phyloP scores from a whole-genome alignment of 2,797 vertebrate species.

The Sebastiscus tertius region DNA sequence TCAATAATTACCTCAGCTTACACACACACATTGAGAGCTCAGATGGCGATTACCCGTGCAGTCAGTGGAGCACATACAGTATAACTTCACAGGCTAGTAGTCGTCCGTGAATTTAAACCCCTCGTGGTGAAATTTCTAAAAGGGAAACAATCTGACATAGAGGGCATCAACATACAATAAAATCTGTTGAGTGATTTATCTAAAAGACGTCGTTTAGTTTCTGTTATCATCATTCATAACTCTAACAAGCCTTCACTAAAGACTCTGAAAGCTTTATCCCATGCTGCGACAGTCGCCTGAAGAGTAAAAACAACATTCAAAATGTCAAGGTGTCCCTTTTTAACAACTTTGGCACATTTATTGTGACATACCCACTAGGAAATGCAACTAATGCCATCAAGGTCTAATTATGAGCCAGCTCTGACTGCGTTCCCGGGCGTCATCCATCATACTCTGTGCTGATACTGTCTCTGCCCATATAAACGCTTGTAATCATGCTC shows the following conservation, averaged over 20 bases:
- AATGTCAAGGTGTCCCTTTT: slow-evolving; percentile 52
- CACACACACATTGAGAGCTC: slow-evolving; percentile 53
- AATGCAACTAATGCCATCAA: slow-evolving; percentile 64
- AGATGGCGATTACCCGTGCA: slow-evolving; percentile 26
- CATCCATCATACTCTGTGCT: slow-evolving; percentile 71
- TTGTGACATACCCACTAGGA: slow-evolving; percentile 67
- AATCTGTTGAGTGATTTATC: neutral
- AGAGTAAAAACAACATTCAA: slow-evolving; percentile 32
- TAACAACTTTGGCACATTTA: slow-evolving; percentile 59
- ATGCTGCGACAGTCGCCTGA: slow-evolving; percentile 3
- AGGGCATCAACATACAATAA: neutral
- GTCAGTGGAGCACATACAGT: neutral
- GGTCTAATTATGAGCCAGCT: slow-evolving; percentile 72
- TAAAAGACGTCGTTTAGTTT: neutral
- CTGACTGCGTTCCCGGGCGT: slow-evolving; percentile 54
- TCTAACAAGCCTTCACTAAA: slow-evolving; percentile 4
- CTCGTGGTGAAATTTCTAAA: neutral
- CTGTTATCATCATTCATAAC: neutral
- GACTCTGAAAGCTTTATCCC: neutral
- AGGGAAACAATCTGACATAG: neutral
- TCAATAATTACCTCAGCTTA: slow-evolving; percentile 71
- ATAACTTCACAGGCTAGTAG: neutral
- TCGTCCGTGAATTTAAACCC: neutral
- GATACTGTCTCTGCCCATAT: slow-evolving; percentile 66
- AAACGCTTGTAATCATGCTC: slow-evolving; percentile 62